Conservation (phyloP, 2,888 invertebrate species). For the Heterodera filipjevi region DNA sequence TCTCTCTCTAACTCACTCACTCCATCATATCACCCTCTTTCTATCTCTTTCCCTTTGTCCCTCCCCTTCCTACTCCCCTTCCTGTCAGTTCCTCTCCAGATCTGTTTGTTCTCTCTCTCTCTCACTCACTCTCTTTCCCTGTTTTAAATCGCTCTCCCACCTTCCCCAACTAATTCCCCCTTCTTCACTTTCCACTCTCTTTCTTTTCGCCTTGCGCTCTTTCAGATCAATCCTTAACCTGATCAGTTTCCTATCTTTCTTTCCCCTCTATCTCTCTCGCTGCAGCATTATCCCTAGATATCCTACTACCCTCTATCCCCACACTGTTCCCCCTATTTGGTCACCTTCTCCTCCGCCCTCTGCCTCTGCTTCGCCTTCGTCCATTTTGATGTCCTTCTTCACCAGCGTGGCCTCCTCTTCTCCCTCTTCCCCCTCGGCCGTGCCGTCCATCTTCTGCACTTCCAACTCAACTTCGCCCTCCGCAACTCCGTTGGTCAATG, state of each 20-base stretch:
- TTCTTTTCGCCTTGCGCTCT: too few relatives aligned
- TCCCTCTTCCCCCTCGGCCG: slow-evolving; percentile 30
- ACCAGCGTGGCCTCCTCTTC: slow-evolving; percentile 31
- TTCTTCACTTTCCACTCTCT: too few relatives aligned
- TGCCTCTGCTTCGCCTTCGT: slow-evolving; percentile 3
- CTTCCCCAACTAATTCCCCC: too few relatives aligned
- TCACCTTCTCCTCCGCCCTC: slow-evolving; percentile 11
- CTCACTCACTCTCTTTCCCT: too few relatives aligned
- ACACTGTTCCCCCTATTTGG: slow-evolving; percentile 2
- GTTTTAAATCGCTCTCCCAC: too few relatives aligned
- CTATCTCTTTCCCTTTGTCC: background rate
- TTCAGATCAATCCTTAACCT: too few relatives aligned
- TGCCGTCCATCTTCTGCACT: slow-evolving; percentile 24
- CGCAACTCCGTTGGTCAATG: slow-evolving; percentile 23
- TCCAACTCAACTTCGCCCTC: slow-evolving; percentile 24
- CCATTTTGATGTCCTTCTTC: slow-evolving; percentile 28
- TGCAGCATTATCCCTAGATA: too few relatives aligned
- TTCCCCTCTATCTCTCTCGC: background rate
- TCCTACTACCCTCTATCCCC: background rate
- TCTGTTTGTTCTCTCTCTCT: too few relatives aligned
- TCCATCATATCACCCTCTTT: too few relatives aligned
- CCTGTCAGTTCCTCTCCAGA: background rate
- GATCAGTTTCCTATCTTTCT: background rate
- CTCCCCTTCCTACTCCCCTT: background rate
- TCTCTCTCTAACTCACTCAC: too few relatives aligned